Base-by-base conservation (phyloP, 2,797 vertebrate genomes). In the Acanthopagrus latus region DNA sequence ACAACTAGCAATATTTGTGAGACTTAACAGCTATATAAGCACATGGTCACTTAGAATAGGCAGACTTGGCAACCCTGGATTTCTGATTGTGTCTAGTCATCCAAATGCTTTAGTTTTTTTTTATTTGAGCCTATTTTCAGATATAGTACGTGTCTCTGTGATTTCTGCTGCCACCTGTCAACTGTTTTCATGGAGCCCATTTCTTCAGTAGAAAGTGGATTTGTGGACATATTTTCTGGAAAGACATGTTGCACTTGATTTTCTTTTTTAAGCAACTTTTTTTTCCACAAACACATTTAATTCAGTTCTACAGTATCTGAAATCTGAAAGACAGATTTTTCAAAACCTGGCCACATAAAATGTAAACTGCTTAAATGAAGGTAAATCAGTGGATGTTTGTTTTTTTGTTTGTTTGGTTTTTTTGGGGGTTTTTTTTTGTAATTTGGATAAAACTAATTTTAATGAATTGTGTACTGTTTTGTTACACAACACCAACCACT, bases 81-180 rank as follows among this genome's bases (percentile, higher is more conserved):
- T 21, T 44, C 9, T 44, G 2, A 33, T 6, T 5, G 25, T n/a
- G 11, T 7, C 29, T 18, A 0, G 0, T 6, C 5, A 43, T 50
- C n/a, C 7, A 50, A 18, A n/a, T 1, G 2, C 16, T 67, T 50
- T 56, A 3, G 7, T 29, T 74, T 46, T 55, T 55, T n/a, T 9
- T 60, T 0, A 1, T 7, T 6, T n/a, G 27, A 27, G 27, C 2
- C 0, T 0, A 20, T 66, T 27, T 41, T 41, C 5, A 38, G 1
- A 25, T n/a, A 21, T 1, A 33, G 33, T 33, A 33, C n/a, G 3
- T 27, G 17, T 6, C 0, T 6, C 0, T 59, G 7, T 16, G 58
- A 38, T 69, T 64, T 29, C 57, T 44, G 51, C 58, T 64, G 44
- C 52, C 33, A 52, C 52, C 29, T 3, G 25, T n/a, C 12, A 48